A percentile compares a stretch with the other conserved stretches of the same genome.
Conservation (phyloP, 2,797 vertebrate genomes). For the Trachops cirrhosus region DNA sequence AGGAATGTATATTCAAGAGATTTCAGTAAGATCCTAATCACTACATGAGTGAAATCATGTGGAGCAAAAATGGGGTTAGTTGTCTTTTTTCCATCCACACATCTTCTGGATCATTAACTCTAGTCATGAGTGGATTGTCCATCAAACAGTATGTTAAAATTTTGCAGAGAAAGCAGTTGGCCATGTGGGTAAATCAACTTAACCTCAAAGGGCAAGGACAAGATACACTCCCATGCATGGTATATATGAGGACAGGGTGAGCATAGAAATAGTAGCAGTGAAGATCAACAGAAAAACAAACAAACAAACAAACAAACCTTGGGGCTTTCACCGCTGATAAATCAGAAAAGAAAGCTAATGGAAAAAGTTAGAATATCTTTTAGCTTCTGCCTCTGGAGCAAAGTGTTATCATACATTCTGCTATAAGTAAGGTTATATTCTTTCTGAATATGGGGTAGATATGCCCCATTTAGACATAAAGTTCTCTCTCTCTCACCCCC, state of each 20-base stretch:
- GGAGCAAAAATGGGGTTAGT: neutral
- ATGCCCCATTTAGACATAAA: neutral
- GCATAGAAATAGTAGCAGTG: rapidly evolving
- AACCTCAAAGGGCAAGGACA: neutral
- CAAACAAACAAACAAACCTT: neutral
- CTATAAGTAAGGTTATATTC: neutral
- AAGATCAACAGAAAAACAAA: neutral
- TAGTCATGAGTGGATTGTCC: neutral
- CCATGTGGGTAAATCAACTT: neutral
- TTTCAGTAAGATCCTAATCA: neutral
- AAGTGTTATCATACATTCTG: neutral
- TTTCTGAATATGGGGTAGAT: neutral
- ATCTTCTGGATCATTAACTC: neutral
- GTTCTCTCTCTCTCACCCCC: neutral
- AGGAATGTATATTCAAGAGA: neutral
- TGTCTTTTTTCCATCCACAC: neutral
- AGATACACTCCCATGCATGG: too few species aligned
- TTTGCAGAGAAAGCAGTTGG: neutral
- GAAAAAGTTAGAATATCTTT: neutral
- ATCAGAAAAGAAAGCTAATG: neutral
- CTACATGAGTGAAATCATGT: neutral
- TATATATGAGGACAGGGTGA: neutral
- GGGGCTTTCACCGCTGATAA: neutral
- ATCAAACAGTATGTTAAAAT: neutral
- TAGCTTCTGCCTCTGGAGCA: neutral